phyloP scores from a whole-genome alignment of 2,113 vertebrate genomes.

The Promerops cafer region DNA sequence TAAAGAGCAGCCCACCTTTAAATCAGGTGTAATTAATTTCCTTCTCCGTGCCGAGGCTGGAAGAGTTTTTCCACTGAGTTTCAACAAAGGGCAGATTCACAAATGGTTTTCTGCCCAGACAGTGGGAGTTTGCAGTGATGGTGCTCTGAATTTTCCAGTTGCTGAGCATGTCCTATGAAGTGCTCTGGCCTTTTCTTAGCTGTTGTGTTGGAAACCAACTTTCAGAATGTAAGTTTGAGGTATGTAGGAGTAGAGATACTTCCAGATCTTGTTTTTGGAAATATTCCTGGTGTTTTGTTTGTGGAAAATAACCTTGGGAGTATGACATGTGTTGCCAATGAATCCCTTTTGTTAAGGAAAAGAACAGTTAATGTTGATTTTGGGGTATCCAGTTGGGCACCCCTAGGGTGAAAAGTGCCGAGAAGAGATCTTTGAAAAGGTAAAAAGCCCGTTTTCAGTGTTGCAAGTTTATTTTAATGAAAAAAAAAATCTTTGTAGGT shows the following conservation, averaged over 20 bases:
- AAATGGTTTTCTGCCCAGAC: not conserved
- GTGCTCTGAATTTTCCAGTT: not conserved
- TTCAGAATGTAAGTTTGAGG: not conserved
- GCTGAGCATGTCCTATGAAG: rapidly evolving
- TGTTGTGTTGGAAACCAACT: not conserved
- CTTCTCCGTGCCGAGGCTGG: not conserved
- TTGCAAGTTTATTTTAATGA: not conserved
- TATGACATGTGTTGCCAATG: not conserved
- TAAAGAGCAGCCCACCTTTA: slow-evolving; percentile 13
- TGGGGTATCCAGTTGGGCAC: not conserved
- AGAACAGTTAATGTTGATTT: not conserved
- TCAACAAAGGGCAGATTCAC: not conserved
- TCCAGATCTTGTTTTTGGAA: not conserved
- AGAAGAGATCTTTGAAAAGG: not conserved
- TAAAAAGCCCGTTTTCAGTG: not conserved
- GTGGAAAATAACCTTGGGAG: not conserved
- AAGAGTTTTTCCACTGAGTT: not conserved
- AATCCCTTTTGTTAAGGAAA: not conserved
- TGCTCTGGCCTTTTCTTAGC: not conserved
- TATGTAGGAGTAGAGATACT: not conserved
- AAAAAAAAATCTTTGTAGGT: not conserved
- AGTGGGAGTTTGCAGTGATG: not conserved
- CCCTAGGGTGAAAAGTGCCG: not conserved
- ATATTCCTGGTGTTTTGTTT: not conserved
- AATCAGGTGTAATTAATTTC: slow-evolving; percentile 15